These are phyloP conservation scores for Pantherophis guttatus DNA, from an alignment of 2,113 vertebrate species.

Conservation along the genomic window DNA sequence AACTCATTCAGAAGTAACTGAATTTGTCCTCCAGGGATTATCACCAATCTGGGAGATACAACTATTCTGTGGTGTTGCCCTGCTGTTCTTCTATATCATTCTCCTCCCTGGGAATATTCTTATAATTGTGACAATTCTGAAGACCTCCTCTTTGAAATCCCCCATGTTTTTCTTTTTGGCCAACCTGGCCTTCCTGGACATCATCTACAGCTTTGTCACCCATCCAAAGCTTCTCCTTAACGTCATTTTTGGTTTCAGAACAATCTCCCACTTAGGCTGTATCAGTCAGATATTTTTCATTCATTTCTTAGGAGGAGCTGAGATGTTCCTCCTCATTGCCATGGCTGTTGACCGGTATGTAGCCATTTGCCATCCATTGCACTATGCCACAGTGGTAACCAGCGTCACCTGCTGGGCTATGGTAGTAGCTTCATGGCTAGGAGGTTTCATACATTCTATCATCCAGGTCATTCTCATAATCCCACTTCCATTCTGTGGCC, in stretches of 20 bases:
- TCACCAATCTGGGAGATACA: constrained; percentile 37
- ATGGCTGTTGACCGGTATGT: constrained; percentile 59
- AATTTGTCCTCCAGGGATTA: constrained; percentile 47
- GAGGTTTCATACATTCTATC: not conserved
- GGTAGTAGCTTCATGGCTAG: not conserved
- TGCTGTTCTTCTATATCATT: constrained; percentile 42
- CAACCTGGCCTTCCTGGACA: constrained; percentile 60
- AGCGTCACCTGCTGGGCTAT: not conserved
- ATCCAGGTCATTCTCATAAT: not conserved
- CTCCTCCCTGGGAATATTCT: constrained; percentile 53
- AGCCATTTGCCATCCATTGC: constrained; percentile 58
- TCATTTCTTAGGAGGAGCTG: constrained; percentile 61
- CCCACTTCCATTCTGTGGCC: constrained; percentile 11
- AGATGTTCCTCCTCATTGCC: constrained; percentile 54
- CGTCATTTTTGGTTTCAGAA: constrained; percentile 40
- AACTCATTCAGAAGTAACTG: not conserved
- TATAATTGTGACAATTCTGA: constrained; percentile 43
- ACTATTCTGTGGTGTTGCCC: constrained; percentile 43
- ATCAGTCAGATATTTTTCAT: constrained; percentile 57
- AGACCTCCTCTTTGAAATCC: constrained; percentile 39
- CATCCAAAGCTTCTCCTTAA: constrained; percentile 56
- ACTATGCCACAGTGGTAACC: constrained; percentile 37
- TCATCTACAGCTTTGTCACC: constrained; percentile 54
- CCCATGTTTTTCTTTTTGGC: constrained; percentile 65
- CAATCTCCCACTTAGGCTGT: constrained; percentile 50